Evolutionary conservation across 2,888 invertebrate genomes (phyloP), one percentile per base, ranked within the genome.

Genomic region (Agonum fuliginosum): DNA sequence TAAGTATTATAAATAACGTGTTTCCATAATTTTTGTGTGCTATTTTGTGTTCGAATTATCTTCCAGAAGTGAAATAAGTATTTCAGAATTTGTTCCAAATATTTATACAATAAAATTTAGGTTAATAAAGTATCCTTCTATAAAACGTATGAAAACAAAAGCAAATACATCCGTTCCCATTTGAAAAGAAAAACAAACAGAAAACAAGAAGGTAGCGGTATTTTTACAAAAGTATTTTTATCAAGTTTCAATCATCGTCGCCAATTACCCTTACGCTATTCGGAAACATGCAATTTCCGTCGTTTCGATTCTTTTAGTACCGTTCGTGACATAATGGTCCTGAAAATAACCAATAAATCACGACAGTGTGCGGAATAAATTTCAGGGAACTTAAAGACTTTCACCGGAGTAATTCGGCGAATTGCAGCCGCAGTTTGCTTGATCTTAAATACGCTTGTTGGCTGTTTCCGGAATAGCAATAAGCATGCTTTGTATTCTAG

Each of bases 251-350:
- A 67, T 67, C 37, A 67, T 67, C 41, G 41, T 22, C 20, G 41
- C 41, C 67, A 67, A 67, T 67, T 67, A 67, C n/a, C 37, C 20
- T 65, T 41, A 41, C 67, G 67, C 20, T 67, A 43, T 22, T 43
- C 67, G 67, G 67, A 67, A 67, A 43, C 67, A 67, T 37, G 67
- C 43, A 41, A 67, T 67, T 67, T 67, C 67, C 67, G 67, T 10
- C 65, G 12, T 34, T 65, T 67, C 41, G 22, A 67, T 41, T 30
- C 58, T 30, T 62, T 62, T 41, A 22, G 37, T 67, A n/a, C 22
- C 41, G 67, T 62, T 30, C 58, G 67, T 41, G 67, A 67, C 43
- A 67, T 37, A 67, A 67, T 67, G 41, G 41, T 12, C 19, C 12
- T 8, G n/a, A 67, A 20, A 41, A 67, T 67, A 67, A 22, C 37